These are phyloP conservation scores for Neodon shergylaensis DNA, from an alignment of 2,113 vertebrate genomes.

Conservation along the genomic window DNA sequence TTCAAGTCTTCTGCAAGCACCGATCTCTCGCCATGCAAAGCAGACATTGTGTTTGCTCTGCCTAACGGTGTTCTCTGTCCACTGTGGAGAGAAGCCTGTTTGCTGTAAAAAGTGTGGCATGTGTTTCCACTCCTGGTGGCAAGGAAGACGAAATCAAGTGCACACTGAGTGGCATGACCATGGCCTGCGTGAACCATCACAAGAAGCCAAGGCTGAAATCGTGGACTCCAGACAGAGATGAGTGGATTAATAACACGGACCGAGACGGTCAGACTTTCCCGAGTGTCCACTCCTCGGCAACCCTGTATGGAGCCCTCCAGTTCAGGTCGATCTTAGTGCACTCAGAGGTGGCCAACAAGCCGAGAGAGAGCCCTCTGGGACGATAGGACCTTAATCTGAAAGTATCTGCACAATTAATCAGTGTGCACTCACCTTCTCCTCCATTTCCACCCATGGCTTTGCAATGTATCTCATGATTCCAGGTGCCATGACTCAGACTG, in stretches of 20 bases:
- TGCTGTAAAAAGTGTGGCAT: constrained; percentile 80
- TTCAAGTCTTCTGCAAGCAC: constrained; percentile 88
- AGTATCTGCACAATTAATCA: not conserved
- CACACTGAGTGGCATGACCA: constrained; percentile 59
- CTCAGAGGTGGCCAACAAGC: not conserved
- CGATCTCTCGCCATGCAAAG: constrained; percentile 87
- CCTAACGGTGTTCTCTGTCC: constrained; percentile 85
- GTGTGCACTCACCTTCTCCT: not conserved
- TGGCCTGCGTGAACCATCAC: constrained; percentile 73
- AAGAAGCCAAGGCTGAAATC: constrained; percentile 74
- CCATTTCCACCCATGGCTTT: not conserved
- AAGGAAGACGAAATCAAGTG: constrained; percentile 82
- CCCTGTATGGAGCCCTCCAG: constrained; percentile 13
- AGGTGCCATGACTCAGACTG: not conserved
- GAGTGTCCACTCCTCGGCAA: constrained; percentile 48
- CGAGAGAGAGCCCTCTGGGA: not conserved
- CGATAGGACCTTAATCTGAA: not conserved
- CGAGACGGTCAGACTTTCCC: not conserved
- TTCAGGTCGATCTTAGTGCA: not conserved
- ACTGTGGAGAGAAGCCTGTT: constrained; percentile 86
- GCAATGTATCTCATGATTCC: constrained; percentile 3
- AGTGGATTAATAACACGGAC: constrained; percentile 58
- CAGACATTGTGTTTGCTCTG: constrained; percentile 87
- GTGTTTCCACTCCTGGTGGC: constrained; percentile 82
- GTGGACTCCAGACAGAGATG: constrained; percentile 34